Conservation (phyloP, 2,797 vertebrate species). For the Cossypha heuglini region DNA sequence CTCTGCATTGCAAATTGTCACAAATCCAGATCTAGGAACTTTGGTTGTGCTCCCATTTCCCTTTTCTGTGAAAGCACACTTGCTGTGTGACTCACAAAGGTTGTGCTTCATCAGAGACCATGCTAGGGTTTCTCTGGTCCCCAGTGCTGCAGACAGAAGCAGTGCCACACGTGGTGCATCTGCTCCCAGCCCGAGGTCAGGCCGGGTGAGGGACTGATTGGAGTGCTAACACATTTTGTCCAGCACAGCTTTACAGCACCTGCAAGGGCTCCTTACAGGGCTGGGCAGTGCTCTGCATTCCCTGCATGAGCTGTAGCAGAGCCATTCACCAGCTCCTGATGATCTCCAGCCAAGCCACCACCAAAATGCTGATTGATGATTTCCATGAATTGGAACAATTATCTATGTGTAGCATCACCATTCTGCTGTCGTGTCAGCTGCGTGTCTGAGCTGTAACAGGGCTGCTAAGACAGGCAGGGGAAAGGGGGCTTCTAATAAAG, state of each 20-base stretch:
- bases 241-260: not conserved
- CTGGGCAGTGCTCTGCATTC: not conserved
- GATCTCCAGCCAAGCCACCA: not conserved
- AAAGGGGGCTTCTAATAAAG: not conserved
- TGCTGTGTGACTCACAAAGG: not conserved
- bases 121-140: not conserved
- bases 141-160: not conserved
- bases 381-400: not conserved
- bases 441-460: not conserved
- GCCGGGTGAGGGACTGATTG: too few species aligned
- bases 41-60: rapidly evolving
- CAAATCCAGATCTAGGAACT: not conserved
- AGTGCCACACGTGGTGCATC: rapidly evolving
- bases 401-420: not conserved
- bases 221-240: not conserved
- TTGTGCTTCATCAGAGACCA: not conserved
- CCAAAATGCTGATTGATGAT: not conserved
- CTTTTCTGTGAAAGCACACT: not conserved
- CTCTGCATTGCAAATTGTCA: not conserved
- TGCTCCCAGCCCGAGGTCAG: rapidly evolving
- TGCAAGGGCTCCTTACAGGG: not conserved
- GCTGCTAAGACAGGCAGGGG: not conserved
- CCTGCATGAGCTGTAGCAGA: rapidly evolving
- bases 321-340: not conserved
- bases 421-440: not conserved